Evolutionary conservation across 1,140 invertebrate genomes (phyloP).

Genomic region (Mycetomoellerius zeteki): DNA sequence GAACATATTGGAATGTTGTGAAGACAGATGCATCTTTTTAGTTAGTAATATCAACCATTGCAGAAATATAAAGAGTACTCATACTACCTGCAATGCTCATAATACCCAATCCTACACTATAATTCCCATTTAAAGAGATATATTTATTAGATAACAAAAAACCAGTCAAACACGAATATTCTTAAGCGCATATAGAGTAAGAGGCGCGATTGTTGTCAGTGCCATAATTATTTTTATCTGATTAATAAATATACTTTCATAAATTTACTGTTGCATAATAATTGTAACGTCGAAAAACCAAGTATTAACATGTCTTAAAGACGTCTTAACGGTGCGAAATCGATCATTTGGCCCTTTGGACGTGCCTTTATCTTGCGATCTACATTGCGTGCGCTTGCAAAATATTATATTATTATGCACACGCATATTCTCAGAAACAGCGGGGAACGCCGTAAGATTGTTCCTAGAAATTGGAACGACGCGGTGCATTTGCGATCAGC

Average conservation of each 20-base stretch:
- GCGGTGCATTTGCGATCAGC: not conserved
- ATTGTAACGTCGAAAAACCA: slow-evolving; percentile 12
- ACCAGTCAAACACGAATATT: not conserved
- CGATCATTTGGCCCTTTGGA: slow-evolving; percentile 44
- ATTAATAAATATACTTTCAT: slow-evolving; percentile 12
- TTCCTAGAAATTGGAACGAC: slow-evolving; percentile 34
- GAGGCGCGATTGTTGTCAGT: not conserved
- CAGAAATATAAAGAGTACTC: no score
- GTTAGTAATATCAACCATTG: no score
- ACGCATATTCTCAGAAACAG: slow-evolving; percentile 45
- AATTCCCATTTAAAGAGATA: not conserved
- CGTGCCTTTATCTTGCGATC: slow-evolving; percentile 44
- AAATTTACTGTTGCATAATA: not conserved
- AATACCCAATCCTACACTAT: no score
- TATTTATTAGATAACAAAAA: not conserved
- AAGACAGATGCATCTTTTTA: no score
- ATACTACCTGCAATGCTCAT: no score
- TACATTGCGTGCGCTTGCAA: slow-evolving; percentile 39
- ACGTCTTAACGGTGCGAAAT: slow-evolving; percentile 44
- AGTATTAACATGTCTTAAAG: slow-evolving; percentile 44
- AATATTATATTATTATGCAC: slow-evolving; percentile 60
- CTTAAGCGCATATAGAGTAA: not conserved
- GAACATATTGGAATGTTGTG: no score
- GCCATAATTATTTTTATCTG: slow-evolving; percentile 39
- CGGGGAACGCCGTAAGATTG: slow-evolving; percentile 11